These are phyloP conservation scores for Venturia canescens DNA, from an alignment of 1,140 invertebrate species.

Conservation along the genomic window DNA sequence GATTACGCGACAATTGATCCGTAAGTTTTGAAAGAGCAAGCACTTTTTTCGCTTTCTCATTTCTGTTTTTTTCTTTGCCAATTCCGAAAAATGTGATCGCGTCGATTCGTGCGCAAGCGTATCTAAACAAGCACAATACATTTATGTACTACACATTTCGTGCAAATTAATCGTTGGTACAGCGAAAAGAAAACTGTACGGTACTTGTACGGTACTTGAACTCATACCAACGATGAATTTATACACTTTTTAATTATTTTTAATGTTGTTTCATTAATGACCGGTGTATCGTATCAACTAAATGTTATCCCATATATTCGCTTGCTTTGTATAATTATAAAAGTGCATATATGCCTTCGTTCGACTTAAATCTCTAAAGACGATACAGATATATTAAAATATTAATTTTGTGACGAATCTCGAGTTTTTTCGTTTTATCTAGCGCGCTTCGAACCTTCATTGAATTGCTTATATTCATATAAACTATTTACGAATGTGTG, in stretches of 20 bases:
- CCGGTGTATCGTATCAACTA: no score
- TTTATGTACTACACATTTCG: neutral
- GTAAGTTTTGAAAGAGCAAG: neutral
- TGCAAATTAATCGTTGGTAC: neutral
- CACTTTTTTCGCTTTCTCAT: neutral
- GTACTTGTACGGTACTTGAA: neutral
- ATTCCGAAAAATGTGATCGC: neutral
- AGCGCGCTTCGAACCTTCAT: neutral
- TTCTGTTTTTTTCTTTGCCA: neutral
- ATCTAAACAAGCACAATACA: neutral
- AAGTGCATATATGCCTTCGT: neutral
- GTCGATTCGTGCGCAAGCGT: neutral
- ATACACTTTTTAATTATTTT: neutral
- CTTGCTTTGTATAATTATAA: neutral
- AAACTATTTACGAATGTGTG: neutral
- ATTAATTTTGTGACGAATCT: slow-evolving; percentile 59
- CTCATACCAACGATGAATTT: neutral
- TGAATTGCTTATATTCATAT: neutral
- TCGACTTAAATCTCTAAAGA: no score
- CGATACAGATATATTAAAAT: slow-evolving; percentile 53
- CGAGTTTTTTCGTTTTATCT: slow-evolving; percentile 40
- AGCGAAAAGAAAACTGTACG: neutral
- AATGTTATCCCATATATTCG: neutral
- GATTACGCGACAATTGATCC: neutral
- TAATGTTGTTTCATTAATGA: no score